A percentile compares a stretch with the other conserved stretches of the same genome.
phyloP scores from a whole-genome alignment of 2,888 invertebrate species.

The Polymixis lichenea region DNA sequence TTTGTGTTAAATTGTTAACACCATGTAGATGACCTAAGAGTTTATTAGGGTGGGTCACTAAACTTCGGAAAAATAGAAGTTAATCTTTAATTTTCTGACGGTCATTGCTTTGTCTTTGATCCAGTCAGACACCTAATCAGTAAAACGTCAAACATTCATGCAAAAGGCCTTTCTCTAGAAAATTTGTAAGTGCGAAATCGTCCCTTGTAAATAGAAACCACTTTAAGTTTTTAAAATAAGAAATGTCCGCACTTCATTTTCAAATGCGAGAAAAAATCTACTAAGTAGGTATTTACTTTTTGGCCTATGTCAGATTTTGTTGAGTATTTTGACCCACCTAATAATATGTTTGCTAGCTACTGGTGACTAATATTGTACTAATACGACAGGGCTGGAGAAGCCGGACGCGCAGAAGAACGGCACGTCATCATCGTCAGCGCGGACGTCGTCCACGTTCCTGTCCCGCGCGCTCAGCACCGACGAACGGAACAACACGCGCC shows the following conservation, averaged over 20 bases:
- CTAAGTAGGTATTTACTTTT: background rate
- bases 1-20: conserved; percentile 28
- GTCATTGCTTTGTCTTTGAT: background rate
- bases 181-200: background rate
- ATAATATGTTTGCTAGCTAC: conserved; percentile 39
- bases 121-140: background rate
- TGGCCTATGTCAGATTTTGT: background rate
- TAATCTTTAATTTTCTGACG: background rate
- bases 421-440: conserved; percentile 73
- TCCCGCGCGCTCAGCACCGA: conserved; percentile 86
- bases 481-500: conserved; percentile 79
- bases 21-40: conserved; percentile 29
- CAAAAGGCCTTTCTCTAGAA: background rate
- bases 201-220: conserved; percentile 1
- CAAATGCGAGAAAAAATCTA: background rate
- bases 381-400: conserved; percentile 86
- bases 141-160: background rate
- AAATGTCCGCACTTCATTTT: background rate
- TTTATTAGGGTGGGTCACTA: conserved; percentile 40
- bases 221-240: background rate
- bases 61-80: conserved; percentile 10
- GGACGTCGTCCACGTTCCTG: conserved; percentile 86
- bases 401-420: conserved; percentile 84
- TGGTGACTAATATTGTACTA: conserved; percentile 79
- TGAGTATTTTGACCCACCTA: conserved; percentile 23